These are phyloP conservation scores for Otus sunia DNA, from an alignment of 2,113 vertebrate species.

Conservation along the genomic window DNA sequence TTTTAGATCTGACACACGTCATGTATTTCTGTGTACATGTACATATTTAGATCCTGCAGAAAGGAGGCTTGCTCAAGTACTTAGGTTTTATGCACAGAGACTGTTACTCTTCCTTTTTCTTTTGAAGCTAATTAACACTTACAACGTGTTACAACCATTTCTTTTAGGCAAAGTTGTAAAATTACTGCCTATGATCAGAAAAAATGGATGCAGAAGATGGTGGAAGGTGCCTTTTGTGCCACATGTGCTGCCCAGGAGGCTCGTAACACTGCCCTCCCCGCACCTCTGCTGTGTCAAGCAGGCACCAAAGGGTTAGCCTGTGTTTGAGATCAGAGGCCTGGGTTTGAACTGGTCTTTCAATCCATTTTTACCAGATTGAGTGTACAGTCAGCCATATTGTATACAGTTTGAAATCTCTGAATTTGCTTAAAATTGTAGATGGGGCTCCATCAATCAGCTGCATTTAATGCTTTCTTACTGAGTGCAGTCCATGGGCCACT, in stretches of 20 bases:
- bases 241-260: neutral
- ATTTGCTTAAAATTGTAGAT: neutral
- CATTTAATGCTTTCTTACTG: neutral
- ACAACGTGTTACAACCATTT: neutral
- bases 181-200: neutral
- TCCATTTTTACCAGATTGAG: accelerated
- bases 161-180: neutral
- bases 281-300: neutral
- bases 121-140: neutral
- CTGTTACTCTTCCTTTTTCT: neutral
- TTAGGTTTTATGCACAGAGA: neutral
- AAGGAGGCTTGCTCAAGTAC: neutral
- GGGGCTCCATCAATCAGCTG: neutral
- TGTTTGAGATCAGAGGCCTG: neutral
- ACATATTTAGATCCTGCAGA: neutral
- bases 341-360: neutral
- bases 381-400: neutral
- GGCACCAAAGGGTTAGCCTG: neutral
- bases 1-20: neutral
- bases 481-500: neutral
- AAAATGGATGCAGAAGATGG: neutral
- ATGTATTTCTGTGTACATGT: neutral
- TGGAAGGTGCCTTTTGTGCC: neutral
- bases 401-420: neutral
- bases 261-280: neutral